Percentiles rank a stretch among this genome's conserved stretches.
phyloP scores from a whole-genome alignment of 1,140 invertebrate genomes.

The Lycorma delicatula region DNA sequence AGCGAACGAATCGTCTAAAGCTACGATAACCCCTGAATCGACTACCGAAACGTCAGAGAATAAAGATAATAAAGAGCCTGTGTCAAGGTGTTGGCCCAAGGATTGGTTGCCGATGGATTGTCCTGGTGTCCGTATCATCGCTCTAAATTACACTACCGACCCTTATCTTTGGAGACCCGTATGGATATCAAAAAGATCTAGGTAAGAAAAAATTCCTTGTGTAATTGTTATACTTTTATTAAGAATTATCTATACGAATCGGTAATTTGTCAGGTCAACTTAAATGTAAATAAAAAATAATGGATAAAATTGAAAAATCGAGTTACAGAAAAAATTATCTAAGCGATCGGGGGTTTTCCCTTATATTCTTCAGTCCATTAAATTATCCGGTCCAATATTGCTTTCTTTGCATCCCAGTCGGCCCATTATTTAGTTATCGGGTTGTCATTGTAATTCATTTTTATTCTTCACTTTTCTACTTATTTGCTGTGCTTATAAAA shows the following conservation, averaged over 20 bases:
- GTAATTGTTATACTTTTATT: neutral
- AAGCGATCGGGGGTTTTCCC: no score
- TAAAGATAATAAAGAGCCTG: conserved; percentile 14
- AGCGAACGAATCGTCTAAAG: neutral
- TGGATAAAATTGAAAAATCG: no score
- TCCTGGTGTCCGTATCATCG: conserved; percentile 53
- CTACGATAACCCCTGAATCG: conserved; percentile 10
- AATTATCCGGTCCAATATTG: no score
- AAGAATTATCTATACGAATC: neutral
- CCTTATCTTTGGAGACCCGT: conserved; percentile 57
- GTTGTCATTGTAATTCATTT: no score
- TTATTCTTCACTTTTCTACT: no score
- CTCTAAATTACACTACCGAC: conserved; percentile 62
- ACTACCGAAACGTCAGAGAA: conserved; percentile 1
- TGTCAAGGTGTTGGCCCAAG: conserved; percentile 56
- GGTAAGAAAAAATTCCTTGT: conserved; percentile 38
- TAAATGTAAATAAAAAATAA: no score
- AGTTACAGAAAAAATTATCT: no score
- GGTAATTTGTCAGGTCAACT: no score
- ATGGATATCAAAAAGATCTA: conserved; percentile 51
- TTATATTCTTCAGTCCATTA: no score
- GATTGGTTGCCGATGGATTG: conserved; percentile 59
- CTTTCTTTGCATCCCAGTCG: no score
- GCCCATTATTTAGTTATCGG: no score
- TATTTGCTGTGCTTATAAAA: no score